Evolutionary conservation across 23 tunicate genomes (phyloP).

Genomic region (Clavelina lepadiformis): DNA sequence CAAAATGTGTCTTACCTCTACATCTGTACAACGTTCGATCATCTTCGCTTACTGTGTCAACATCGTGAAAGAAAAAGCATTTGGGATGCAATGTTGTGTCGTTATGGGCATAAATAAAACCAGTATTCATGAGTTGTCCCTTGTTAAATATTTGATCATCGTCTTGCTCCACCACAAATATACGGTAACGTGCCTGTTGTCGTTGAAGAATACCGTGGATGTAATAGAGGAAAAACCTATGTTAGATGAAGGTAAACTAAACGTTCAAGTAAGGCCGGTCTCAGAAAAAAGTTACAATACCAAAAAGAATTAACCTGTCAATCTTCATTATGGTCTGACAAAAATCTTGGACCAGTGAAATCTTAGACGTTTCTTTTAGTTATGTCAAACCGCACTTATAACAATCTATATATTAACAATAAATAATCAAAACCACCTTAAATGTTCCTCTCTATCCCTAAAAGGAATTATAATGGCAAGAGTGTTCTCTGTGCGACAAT

Average conservation of each 20-base stretch:
- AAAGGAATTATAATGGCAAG: constrained; percentile 47
- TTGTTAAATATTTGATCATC: constrained; percentile 25
- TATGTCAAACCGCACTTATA: no score
- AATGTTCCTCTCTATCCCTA: constrained; percentile 60
- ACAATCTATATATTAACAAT: no score
- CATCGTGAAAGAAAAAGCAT: constrained; percentile 31
- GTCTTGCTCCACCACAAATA: constrained; percentile 19
- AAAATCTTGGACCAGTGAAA: no score
- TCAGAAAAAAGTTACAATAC: no score
- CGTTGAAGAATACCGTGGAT: constrained; percentile 20
- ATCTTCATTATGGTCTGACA: no score
- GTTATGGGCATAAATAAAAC: constrained; percentile 9
- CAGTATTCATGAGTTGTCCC: constrained; percentile 29
- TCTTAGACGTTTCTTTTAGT: no score
- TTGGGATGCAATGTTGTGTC: constrained; percentile 1
- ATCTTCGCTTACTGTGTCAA: constrained; percentile 22
- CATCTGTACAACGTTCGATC: constrained; percentile 19
- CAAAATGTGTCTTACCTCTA: not conserved
- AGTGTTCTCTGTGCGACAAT: constrained; percentile 34
- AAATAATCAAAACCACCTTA: constrained; percentile 33
- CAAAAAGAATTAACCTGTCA: no score
- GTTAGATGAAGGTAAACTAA: not conserved
- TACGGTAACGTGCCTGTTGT: constrained; percentile 17
- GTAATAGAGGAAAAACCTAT: constrained; percentile 14
- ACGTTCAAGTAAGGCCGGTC: no score